Percentiles rank a stretch among this genome's conserved stretches.
These are phyloP conservation scores for Aldrovandia affinis DNA, from an alignment of 2,797 vertebrate genomes.

Conservation along the genomic window DNA sequence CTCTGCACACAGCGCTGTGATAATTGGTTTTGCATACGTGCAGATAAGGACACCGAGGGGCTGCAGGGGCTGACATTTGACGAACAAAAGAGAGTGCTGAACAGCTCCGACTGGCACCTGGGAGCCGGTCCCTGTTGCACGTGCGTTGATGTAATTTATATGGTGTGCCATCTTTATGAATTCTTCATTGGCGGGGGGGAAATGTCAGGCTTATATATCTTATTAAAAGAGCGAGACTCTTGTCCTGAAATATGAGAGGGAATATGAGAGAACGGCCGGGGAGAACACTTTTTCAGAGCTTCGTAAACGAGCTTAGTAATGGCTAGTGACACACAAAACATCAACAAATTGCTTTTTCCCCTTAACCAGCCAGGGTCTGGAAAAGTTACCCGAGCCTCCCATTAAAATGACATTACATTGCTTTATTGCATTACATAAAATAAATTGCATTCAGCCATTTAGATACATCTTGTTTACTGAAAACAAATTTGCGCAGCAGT, in stretches of 20 bases:
- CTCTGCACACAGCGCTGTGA: not conserved
- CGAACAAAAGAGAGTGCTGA: conserved; percentile 2
- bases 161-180: not conserved
- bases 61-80: conserved; percentile 9
- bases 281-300: too few species aligned
- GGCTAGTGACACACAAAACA: too few species aligned
- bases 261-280: too few species aligned
- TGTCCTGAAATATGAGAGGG: not conserved
- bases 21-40: not conserved
- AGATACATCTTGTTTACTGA: too few species aligned
- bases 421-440: too few species aligned
- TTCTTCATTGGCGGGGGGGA: not conserved
- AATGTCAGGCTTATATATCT: conserved; percentile 1
- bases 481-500: not conserved
- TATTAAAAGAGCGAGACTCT: not conserved
- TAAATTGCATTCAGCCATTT: too few species aligned
- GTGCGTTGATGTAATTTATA: not conserved
- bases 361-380: too few species aligned
- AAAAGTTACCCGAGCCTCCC: too few species aligned
- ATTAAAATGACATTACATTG: too few species aligned
- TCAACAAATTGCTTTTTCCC: too few species aligned
- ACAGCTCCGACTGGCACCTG: not conserved
- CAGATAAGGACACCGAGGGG: not conserved
- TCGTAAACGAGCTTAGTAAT: too few species aligned
- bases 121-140: not conserved